Conservation (phyloP, 2,113 vertebrate species). For the Heterocephalus glaber region DNA sequence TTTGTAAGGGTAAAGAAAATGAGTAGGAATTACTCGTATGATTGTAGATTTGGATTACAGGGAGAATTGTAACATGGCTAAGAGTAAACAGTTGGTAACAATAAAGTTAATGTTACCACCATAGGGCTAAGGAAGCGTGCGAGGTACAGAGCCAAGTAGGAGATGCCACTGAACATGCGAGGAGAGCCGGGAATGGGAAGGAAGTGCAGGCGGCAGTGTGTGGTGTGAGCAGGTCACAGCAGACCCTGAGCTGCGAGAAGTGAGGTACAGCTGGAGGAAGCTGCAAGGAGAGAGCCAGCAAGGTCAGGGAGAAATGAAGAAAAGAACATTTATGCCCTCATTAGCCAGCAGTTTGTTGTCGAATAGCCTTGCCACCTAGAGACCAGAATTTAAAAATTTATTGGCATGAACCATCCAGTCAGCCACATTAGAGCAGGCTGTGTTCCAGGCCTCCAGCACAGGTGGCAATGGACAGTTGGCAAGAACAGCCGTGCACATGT, state of each 20-base stretch:
- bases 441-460: not conserved
- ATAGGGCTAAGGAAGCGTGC: not conserved
- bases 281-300: not conserved
- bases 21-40: not conserved
- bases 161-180: not conserved
- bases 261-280: not conserved
- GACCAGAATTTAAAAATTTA: conserved; percentile 59
- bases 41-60: not conserved
- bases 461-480: not conserved
- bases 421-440: conserved; percentile 63
- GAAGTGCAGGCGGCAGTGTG: not conserved
- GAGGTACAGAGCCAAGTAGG: not conserved
- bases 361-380: conserved; percentile 65
- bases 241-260: not conserved
- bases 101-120: not conserved
- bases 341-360: conserved; percentile 69
- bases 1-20: not conserved
- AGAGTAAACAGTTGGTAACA: not conserved
- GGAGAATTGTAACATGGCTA: not conserved
- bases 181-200: not conserved
- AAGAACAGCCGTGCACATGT: accelerated
- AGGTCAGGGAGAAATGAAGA: conserved; percentile 36
- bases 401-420: conserved; percentile 49
- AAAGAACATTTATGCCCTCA: conserved; percentile 59
- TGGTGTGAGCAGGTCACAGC: not conserved